These are phyloP conservation scores for Dryas iulia DNA, from an alignment of 1,140 invertebrate genomes.

Conservation along the genomic window DNA sequence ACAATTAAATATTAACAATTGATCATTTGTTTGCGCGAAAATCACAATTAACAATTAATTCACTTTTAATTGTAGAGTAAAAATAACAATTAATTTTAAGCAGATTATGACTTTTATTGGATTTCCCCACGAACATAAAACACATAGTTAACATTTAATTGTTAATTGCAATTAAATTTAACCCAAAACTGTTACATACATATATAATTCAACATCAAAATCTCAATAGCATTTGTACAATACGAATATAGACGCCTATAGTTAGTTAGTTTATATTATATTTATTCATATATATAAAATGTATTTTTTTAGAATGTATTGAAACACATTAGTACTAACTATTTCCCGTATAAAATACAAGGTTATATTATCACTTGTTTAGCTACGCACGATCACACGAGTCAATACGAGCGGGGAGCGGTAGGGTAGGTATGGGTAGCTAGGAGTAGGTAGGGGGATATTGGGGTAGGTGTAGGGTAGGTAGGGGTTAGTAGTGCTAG, in stretches of 20 bases:
- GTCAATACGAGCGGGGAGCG: constrained; percentile 1
- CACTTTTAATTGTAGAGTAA: too few relatives aligned
- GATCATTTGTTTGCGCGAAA: too few relatives aligned
- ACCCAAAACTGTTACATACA: too few relatives aligned
- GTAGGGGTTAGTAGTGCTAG: constrained; percentile 79
- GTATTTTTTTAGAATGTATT: constrained; percentile 1
- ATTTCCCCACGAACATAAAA: too few relatives aligned
- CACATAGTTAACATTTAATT: too few relatives aligned
- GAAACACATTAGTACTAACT: constrained; percentile 1
- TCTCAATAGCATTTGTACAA: not conserved
- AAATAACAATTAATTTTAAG: too few relatives aligned
- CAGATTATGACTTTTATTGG: too few relatives aligned
- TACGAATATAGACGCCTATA: not conserved
- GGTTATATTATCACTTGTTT: constrained; percentile 1
- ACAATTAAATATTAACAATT: too few relatives aligned
- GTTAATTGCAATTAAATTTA: too few relatives aligned
- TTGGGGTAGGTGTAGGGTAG: not conserved
- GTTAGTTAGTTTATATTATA: not conserved
- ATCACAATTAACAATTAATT: too few relatives aligned
- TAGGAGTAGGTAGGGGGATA: not conserved
- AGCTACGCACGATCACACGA: not conserved
- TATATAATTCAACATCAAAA: not conserved
- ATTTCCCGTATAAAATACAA: constrained; percentile 5
- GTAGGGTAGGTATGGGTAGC: not conserved
- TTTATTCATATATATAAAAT: not conserved